Conservation (phyloP, 2,888 invertebrate species). For the Philaethria dido region DNA sequence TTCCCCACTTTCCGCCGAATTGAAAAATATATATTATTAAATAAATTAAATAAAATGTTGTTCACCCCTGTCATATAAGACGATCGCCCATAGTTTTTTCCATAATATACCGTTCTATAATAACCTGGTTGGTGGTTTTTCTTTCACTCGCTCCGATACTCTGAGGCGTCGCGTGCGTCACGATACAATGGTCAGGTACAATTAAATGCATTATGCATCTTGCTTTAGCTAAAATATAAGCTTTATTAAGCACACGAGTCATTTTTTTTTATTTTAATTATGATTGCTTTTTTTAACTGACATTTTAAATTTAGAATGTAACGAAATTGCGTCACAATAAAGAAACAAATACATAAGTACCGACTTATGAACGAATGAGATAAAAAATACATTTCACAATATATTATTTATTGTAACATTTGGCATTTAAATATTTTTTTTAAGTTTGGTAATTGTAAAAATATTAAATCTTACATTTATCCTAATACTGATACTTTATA, state of each 20-base stretch:
- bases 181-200: slow-evolving; percentile 50
- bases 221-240: slow-evolving; percentile 37
- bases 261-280: not conserved
- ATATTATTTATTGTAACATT: no score
- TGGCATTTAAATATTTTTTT: no score
- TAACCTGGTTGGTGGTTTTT: slow-evolving; percentile 71
- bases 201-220: slow-evolving; percentile 63
- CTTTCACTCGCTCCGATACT: slow-evolving; percentile 67
- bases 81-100: slow-evolving; percentile 33
- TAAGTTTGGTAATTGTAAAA: no score
- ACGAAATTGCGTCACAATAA: no score
- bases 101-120: slow-evolving; percentile 49
- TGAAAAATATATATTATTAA: not conserved
- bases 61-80: slow-evolving; percentile 25
- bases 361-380: no score
- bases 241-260: slow-evolving; percentile 4
- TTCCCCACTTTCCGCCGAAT: no score
- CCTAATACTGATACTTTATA: no score
- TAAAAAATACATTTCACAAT: no score
- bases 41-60: not conserved
- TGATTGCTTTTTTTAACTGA: not conserved
- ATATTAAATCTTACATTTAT: no score
- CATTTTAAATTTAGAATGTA: no score
- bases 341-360: no score
- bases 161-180: slow-evolving; percentile 68